Conservation (phyloP, 2,888 invertebrate species). For the Pyralis farinalis region DNA sequence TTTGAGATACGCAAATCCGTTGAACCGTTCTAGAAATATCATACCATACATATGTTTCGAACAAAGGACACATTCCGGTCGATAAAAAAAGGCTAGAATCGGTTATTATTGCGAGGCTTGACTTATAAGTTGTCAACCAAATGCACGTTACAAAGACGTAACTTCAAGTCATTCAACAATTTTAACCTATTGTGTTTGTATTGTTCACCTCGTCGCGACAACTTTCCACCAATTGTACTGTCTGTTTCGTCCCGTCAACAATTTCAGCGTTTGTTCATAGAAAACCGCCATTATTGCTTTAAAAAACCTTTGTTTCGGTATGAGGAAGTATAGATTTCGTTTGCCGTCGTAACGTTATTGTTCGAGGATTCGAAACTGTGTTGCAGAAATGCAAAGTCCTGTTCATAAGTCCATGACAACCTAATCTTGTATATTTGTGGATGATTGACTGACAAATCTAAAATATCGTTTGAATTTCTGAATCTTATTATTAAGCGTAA, state of each 20-base stretch:
- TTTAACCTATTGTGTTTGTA: slow-evolving; percentile 49
- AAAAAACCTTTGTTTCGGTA: slow-evolving; percentile 31
- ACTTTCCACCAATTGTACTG: slow-evolving; percentile 58
- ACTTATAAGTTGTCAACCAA: too few relatives aligned
- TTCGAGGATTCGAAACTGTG: slow-evolving; percentile 9
- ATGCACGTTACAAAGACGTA: slow-evolving; percentile 12
- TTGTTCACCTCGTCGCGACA: slow-evolving; percentile 40
- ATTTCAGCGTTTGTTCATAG: slow-evolving; percentile 37
- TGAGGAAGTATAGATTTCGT: slow-evolving; percentile 21
- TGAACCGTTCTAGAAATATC: too few relatives aligned
- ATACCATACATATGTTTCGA: too few relatives aligned
- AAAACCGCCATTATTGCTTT: slow-evolving; percentile 27
- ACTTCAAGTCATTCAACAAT: slow-evolving; percentile 55
- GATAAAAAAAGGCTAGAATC: too few relatives aligned
- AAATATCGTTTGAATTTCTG: too few relatives aligned
- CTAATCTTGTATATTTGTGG: too few relatives aligned
- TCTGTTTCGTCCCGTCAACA: slow-evolving; percentile 37
- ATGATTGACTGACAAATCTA: too few relatives aligned
- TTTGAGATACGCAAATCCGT: too few relatives aligned
- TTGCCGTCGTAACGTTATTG: slow-evolving; percentile 28
- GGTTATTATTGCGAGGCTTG: too few relatives aligned
- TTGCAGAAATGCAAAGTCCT: slow-evolving; percentile 8
- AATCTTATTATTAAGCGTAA: too few relatives aligned
- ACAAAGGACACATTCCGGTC: too few relatives aligned
- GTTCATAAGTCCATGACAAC: too few relatives aligned